Evolutionary conservation across 2,113 vertebrate species (phyloP).

Genomic region (Cichladusa arquata): DNA sequence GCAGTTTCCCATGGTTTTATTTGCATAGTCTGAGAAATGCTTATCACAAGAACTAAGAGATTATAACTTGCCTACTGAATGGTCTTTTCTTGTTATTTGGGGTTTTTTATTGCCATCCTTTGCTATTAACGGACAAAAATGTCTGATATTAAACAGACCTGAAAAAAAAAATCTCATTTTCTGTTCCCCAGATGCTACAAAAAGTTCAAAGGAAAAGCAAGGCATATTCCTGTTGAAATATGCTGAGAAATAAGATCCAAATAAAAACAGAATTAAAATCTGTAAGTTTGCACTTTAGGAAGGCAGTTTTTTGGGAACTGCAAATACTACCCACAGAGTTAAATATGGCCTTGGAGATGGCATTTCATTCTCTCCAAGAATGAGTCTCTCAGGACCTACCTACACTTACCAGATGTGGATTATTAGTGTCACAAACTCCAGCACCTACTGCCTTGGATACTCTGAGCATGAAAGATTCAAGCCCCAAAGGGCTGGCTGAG

Average conservation of each 20-base stretch:
- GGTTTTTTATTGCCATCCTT: not conserved
- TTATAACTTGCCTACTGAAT: not conserved
- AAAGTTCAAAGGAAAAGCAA: not conserved
- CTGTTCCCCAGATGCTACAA: not conserved
- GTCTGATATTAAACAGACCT: not conserved
- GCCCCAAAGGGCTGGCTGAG: not conserved
- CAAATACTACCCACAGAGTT: not conserved
- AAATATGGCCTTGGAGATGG: not conserved
- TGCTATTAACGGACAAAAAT: not conserved
- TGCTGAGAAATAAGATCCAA: not conserved
- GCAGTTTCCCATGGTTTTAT: not conserved
- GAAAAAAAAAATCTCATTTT: not conserved
- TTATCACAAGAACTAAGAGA: not conserved
- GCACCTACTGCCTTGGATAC: not conserved
- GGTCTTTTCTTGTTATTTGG: not conserved
- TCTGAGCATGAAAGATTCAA: not conserved
- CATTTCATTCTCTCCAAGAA: not conserved
- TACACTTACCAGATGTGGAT: not conserved
- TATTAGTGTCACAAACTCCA: not conserved
- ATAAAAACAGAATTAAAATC: not conserved
- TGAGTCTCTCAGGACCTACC: not conserved
- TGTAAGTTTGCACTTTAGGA: not conserved
- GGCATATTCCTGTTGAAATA: not conserved
- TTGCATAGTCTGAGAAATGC: not conserved
- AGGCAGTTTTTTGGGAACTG: not conserved